Conservation (phyloP, 2,797 vertebrate genomes). For the Chrysocyon brachyurus region DNA sequence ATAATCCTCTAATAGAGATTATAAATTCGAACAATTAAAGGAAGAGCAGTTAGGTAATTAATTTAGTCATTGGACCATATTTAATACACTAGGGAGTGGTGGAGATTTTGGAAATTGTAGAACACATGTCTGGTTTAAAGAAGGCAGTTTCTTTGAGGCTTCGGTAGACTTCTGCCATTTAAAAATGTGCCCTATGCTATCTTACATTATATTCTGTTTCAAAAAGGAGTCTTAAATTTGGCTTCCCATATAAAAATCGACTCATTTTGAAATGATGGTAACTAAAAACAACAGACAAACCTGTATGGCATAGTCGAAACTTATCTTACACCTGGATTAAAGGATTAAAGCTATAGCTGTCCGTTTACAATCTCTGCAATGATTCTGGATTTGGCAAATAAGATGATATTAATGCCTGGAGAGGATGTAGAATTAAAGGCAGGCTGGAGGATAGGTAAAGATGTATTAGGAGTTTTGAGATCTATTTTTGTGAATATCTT, state of each 20-base stretch:
- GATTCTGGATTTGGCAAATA: not conserved
- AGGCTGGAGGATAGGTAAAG: not conserved
- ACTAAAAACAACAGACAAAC: not conserved
- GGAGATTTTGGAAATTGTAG: not conserved
- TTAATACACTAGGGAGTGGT: not conserved
- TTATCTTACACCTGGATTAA: not conserved
- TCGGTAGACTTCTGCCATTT: not conserved
- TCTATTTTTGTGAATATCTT: not conserved
- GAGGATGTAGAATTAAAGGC: not conserved
- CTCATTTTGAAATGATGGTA: not conserved
- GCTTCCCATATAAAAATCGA: not conserved
- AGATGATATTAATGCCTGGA: not conserved
- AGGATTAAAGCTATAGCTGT: not conserved
- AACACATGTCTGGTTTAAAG: not conserved
- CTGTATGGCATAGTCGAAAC: not conserved
- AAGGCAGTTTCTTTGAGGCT: not conserved
- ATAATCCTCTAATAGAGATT: not conserved
- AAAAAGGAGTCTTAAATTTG: not conserved
- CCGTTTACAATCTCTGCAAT: not conserved
- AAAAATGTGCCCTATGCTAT: not conserved
- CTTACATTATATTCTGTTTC: not conserved
- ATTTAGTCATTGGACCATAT: not conserved
- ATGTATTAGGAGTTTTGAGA: not conserved
- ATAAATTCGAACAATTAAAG: not conserved
- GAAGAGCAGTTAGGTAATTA: not conserved